Evolutionary conservation across 92 coral and sea anemone species (phyloP).

Genomic region (Parazoanthus darwini): DNA sequence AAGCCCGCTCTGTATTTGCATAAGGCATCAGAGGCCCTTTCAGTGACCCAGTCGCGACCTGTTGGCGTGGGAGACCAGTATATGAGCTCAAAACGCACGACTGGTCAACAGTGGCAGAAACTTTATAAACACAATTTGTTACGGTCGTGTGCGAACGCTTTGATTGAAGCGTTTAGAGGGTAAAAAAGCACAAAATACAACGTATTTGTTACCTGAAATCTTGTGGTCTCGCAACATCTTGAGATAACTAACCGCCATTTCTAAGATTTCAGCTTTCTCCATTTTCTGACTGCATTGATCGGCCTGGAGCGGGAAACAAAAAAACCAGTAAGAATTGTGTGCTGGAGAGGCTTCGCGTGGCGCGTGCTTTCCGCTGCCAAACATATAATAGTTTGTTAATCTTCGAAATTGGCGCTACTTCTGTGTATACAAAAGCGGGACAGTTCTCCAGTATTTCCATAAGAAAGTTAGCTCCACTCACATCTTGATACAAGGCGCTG

Average conservation of each 20-base stretch:
- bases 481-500: constrained; percentile 80
- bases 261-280: constrained; percentile 99
- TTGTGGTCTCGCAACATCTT: constrained; percentile 75
- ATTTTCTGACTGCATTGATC: constrained; percentile 86
- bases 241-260: constrained; percentile 90
- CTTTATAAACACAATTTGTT: background rate
- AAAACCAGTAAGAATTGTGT: constrained; percentile 9
- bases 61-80: background rate
- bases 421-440: background rate
- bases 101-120: background rate
- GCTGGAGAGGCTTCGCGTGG: background rate
- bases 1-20: constrained; percentile 64
- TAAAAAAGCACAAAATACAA: background rate
- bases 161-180: background rate
- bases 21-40: constrained; percentile 42
- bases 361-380: background rate
- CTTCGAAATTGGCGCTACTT: constrained; percentile 17
- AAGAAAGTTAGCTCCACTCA: constrained; percentile 42
- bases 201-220: constrained; percentile 38
- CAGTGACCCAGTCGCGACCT: constrained; percentile 51
- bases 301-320: constrained; percentile 48
- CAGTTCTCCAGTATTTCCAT: background rate
- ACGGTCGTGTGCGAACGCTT: background rate
- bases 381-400: background rate
- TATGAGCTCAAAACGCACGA: background rate